Evolutionary conservation across 2,888 invertebrate genomes (phyloP).

Genomic region (Chalcis sispes): DNA sequence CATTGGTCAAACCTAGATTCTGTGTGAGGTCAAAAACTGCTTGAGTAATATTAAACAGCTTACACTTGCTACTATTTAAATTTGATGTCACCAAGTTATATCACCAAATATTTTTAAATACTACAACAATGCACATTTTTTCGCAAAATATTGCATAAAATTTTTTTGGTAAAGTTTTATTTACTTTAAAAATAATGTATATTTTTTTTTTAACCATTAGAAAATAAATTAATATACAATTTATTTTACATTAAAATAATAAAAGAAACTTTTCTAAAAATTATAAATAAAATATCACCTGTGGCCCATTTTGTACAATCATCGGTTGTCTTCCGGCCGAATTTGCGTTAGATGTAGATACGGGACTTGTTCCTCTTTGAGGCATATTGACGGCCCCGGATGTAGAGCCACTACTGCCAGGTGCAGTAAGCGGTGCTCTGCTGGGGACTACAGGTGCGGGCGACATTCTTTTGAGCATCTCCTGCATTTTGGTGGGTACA

Average conservation of each 20-base stretch:
- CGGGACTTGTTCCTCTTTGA: constrained; percentile 86
- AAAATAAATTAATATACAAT: background rate
- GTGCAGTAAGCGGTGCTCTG: constrained; percentile 82
- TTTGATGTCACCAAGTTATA: too few species aligned
- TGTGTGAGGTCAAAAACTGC: too few species aligned
- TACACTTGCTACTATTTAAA: too few species aligned
- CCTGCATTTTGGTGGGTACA: constrained; percentile 82
- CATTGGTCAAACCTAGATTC: too few species aligned
- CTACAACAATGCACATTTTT: too few species aligned
- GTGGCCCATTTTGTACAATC: constrained; percentile 89
- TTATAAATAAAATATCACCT: constrained; percentile 64
- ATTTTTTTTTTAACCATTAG: too few species aligned
- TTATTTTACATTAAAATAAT: background rate
- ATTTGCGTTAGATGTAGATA: constrained; percentile 75
- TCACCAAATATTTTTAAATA: too few species aligned
- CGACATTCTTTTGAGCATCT: constrained; percentile 86
- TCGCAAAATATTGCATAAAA: too few species aligned
- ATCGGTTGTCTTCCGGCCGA: constrained; percentile 84
- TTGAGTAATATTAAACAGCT: too few species aligned
- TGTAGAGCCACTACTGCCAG: constrained; percentile 72
- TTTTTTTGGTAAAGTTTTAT: too few species aligned
- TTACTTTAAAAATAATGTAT: too few species aligned
- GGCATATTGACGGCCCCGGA: constrained; percentile 76
- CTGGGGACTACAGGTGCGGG: constrained; percentile 84
- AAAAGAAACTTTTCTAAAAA: background rate